Evolutionary conservation across 2,888 invertebrate species (phyloP).

Genomic region (Andrena chrysosceles): DNA sequence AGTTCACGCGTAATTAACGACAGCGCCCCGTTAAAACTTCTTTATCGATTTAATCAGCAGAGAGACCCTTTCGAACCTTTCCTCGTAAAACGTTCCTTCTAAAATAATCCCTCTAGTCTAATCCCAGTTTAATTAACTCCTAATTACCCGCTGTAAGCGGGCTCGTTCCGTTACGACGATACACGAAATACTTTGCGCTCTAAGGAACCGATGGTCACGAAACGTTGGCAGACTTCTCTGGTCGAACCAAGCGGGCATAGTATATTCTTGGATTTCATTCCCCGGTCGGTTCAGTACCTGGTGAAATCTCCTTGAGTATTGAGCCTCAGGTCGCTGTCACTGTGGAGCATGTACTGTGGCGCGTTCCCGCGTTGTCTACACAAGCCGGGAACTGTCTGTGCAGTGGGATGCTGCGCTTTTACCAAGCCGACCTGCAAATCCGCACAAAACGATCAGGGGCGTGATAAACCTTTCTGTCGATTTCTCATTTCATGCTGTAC

Average conservation of each 20-base stretch:
- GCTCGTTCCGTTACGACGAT: too few relatives aligned
- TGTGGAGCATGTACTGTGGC: constrained; percentile 82
- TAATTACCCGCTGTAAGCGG: too few relatives aligned
- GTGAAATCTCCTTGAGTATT: constrained; percentile 83
- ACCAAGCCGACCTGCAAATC: constrained; percentile 81
- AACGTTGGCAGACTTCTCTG: too few relatives aligned
- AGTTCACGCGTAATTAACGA: constrained; percentile 19
- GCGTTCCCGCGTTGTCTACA: constrained; percentile 79
- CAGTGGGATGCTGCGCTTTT: constrained; percentile 83
- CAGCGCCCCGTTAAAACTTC: background rate
- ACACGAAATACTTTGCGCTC: too few relatives aligned
- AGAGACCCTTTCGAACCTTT: background rate
- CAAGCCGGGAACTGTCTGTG: constrained; percentile 81
- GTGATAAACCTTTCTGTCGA: background rate
- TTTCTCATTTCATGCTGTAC: constrained; percentile 58
- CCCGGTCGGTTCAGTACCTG: constrained; percentile 73
- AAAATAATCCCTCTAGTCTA: background rate
- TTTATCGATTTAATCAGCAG: background rate
- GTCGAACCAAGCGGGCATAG: too few relatives aligned
- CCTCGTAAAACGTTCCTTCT: background rate
- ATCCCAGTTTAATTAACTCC: too few relatives aligned
- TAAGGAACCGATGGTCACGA: too few relatives aligned
- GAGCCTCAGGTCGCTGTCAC: constrained; percentile 82
- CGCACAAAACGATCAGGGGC: background rate
- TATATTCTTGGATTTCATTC: background rate